These are phyloP conservation scores for Drosophila ezoana DNA, from an alignment of 2,888 invertebrate species.

Conservation along the genomic window DNA sequence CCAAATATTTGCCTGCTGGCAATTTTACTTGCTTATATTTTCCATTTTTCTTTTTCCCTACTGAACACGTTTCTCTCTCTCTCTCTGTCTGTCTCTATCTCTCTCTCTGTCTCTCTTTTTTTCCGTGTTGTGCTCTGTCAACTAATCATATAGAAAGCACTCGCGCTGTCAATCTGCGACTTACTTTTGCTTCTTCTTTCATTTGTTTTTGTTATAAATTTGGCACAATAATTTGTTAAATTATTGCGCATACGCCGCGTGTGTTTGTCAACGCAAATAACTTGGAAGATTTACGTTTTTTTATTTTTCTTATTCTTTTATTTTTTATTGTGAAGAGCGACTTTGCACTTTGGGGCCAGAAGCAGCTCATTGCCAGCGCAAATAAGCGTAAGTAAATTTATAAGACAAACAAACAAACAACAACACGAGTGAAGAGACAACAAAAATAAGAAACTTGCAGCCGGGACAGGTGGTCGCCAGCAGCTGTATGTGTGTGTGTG, in stretches of 20 bases:
- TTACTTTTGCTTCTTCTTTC: not conserved
- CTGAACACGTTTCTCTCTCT: not conserved
- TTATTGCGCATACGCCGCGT: constrained; percentile 75
- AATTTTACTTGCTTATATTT: constrained; percentile 44
- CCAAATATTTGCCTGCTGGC: constrained; percentile 52
- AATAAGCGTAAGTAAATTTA: constrained; percentile 80
- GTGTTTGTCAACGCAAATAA: constrained; percentile 58
- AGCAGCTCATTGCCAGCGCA: constrained; percentile 73
- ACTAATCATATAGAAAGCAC: constrained; percentile 76
- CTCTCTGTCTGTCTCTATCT: too few species aligned
- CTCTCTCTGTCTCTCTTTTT: not conserved
- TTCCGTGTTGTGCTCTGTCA: constrained; percentile 54
- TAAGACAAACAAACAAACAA: constrained; percentile 75
- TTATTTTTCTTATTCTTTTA: constrained; percentile 3
- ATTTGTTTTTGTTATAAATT: constrained; percentile 38
- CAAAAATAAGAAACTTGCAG: constrained; percentile 37
- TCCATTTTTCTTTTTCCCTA: constrained; percentile 28
- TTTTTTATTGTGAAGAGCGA: constrained; percentile 13
- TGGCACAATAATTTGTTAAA: constrained; percentile 71
- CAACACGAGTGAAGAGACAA: not conserved
- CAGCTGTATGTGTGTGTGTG: constrained; percentile 26
- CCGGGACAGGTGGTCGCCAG: constrained; percentile 61
- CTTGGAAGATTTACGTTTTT: constrained; percentile 42
- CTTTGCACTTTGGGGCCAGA: constrained; percentile 60
- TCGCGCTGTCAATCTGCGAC: constrained; percentile 32